Evolutionary conservation across 1,140 invertebrate genomes (phyloP).

Genomic region (Batillaria attramentaria): DNA sequence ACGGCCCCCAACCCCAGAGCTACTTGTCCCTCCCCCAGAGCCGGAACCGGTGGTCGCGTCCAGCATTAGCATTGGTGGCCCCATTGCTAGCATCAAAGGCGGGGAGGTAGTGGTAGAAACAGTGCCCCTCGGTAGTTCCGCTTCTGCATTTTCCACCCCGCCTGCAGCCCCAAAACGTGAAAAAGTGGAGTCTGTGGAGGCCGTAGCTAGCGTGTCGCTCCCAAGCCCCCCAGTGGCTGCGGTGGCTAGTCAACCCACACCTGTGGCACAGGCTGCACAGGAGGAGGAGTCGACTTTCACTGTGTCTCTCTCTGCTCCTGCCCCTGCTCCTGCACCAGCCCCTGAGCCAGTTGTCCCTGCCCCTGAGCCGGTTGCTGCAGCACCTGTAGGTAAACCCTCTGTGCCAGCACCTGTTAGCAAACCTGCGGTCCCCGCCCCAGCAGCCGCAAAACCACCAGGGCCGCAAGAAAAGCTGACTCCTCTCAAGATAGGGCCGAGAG

Average conservation of each 20-base stretch:
- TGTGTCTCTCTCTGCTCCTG: slow-evolving; percentile 3
- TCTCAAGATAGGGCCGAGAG: slow-evolving; percentile 19
- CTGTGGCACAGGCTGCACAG: not conserved
- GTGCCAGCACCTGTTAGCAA: not conserved
- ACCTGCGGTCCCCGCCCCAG: not conserved
- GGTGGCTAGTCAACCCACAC: not conserved
- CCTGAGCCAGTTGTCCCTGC: not conserved
- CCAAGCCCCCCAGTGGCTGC: not conserved
- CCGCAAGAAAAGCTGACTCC: slow-evolving; percentile 19
- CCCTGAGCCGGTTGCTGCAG: not conserved
- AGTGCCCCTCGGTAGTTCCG: not conserved
- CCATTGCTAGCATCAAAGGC: no score
- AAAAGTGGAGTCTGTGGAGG: no score
- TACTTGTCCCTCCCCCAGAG: not conserved
- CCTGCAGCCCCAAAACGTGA: no score
- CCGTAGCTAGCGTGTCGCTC: no score
- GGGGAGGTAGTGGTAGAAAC: not conserved
- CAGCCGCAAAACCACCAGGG: not conserved
- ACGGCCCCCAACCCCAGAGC: no score
- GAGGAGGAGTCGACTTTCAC: slow-evolving; percentile 19
- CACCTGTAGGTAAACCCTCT: not conserved
- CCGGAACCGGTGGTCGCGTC: not conserved
- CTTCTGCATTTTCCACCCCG: not conserved
- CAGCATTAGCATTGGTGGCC: not conserved
- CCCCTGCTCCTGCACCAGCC: slow-evolving; percentile 1